Percentiles rank a stretch among this genome's conserved stretches.
phyloP scores from a whole-genome alignment of 2,888 invertebrate species.

The Anticlea derivata region DNA sequence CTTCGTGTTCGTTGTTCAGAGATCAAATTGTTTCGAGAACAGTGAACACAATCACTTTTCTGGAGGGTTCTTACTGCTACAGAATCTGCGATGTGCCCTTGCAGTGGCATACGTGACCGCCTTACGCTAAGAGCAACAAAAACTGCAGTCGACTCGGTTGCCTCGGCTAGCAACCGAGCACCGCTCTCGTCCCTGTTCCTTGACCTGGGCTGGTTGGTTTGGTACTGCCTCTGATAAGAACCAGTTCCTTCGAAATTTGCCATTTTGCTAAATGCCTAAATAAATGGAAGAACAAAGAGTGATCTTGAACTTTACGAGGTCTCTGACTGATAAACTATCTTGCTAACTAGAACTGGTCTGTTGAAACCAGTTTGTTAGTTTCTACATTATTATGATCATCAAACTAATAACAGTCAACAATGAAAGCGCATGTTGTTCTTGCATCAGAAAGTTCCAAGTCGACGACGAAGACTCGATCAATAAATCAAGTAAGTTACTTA shows the following conservation, averaged over 20 bases:
- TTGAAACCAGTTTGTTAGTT: conserved; percentile 6
- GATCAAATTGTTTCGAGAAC: conserved; percentile 7
- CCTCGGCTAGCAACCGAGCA: conserved; percentile 23
- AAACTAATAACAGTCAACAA: conserved; percentile 2
- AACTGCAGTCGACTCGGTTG: conserved; percentile 25
- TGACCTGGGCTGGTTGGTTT: too few relatives aligned
- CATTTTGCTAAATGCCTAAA: background rate
- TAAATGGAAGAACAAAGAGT: conserved; percentile 27
- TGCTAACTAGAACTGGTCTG: conserved; percentile 14
- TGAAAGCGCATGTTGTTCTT: conserved; percentile 38
- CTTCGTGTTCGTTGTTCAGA: conserved; percentile 10
- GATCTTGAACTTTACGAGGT: conserved; percentile 40
- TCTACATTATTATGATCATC: background rate
- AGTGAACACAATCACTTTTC: conserved; percentile 5
- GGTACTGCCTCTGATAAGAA: conserved; percentile 34
- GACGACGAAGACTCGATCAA: background rate
- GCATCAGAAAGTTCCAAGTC: conserved; percentile 39
- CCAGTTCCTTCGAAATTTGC: conserved; percentile 17
- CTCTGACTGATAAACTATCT: conserved; percentile 36
- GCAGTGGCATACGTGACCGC: conserved; percentile 46
- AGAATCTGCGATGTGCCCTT: conserved; percentile 37
- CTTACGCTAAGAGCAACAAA: conserved; percentile 49
- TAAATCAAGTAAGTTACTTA: too few relatives aligned
- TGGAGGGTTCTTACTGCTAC: conserved; percentile 32
- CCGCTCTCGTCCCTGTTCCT: conserved; percentile 34